Percentiles rank a stretch among this genome's conserved stretches.
Evolutionary conservation across 2,113 vertebrate genomes (phyloP).

Genomic region (Engraulis encrasicolus): DNA sequence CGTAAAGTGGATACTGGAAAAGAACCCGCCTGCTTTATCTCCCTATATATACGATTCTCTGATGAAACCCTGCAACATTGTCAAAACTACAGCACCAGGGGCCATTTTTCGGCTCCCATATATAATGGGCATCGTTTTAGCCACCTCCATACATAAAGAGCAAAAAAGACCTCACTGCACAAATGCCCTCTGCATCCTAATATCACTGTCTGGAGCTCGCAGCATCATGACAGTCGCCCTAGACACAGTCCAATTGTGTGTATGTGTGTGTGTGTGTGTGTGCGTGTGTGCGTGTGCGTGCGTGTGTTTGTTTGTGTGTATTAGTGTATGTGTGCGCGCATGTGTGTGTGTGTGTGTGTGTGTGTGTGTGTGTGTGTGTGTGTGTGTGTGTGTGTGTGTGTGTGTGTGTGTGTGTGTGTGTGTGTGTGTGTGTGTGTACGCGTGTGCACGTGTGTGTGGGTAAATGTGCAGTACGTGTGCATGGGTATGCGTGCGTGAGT

Average conservation of each 20-base stretch:
- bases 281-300: too few species aligned
- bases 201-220: neutral
- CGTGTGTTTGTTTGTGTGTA: too few species aligned
- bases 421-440: neutral
- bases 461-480: neutral
- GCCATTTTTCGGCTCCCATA: neutral
- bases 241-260: neutral
- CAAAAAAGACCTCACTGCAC: neutral
- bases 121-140: neutral
- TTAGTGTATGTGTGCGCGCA: too few species aligned
- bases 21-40: too few species aligned
- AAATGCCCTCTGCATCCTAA: neutral
- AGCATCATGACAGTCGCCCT: conserved; percentile 9
- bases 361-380: too few species aligned
- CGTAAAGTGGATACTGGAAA: too few species aligned
- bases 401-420: neutral
- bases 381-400: conserved; percentile 2
- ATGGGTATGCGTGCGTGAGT: neutral
- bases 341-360: too few species aligned
- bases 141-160: neutral
- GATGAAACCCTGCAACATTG: neutral
- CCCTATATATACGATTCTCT: too few species aligned
- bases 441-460: too few species aligned
- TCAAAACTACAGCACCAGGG: neutral
- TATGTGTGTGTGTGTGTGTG: too few species aligned